Conservation (phyloP, 2,797 vertebrate species). For the Brotula barbata region DNA sequence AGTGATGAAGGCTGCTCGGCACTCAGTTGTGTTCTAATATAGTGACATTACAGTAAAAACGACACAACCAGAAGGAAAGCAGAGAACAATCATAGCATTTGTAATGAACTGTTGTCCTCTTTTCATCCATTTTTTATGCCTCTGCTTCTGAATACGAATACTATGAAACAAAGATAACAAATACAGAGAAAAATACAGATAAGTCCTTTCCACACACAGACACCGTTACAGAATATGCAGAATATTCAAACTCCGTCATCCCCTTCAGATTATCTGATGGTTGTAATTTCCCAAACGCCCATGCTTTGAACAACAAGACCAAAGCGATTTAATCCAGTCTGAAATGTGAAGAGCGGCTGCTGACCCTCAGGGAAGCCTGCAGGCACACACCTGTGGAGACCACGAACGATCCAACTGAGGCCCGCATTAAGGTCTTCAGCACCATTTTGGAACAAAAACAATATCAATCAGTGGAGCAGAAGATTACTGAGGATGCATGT, state of each 20-base stretch:
- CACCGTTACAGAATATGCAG: slow-evolving; percentile 9
- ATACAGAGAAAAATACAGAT: too few relatives aligned
- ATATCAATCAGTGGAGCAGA: slow-evolving; percentile 29
- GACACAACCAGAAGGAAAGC: too few relatives aligned
- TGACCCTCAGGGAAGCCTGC: slow-evolving; percentile 34
- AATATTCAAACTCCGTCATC: slow-evolving; percentile 16
- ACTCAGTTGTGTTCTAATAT: too few relatives aligned
- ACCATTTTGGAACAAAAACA: slow-evolving; percentile 41
- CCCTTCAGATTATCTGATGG: slow-evolving; percentile 24
- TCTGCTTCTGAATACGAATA: too few relatives aligned
- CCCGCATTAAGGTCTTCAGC: slow-evolving; percentile 8
- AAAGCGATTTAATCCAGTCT: not conserved
- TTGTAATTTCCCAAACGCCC: slow-evolving; percentile 1
- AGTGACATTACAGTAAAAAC: too few relatives aligned
- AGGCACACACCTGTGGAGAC: slow-evolving; percentile 45
- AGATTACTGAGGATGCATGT: slow-evolving; percentile 22
- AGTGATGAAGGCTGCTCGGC: too few relatives aligned
- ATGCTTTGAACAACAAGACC: not conserved
- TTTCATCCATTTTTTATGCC: too few relatives aligned
- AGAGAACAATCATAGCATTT: too few relatives aligned
- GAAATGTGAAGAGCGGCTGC: slow-evolving; percentile 8
- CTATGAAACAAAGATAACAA: too few relatives aligned
- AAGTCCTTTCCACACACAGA: slow-evolving; percentile 5
- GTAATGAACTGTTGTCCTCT: too few relatives aligned
- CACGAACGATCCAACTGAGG: slow-evolving; percentile 29